Conservation (phyloP, 2,113 vertebrate genomes). For the Phainopepla nitens region DNA sequence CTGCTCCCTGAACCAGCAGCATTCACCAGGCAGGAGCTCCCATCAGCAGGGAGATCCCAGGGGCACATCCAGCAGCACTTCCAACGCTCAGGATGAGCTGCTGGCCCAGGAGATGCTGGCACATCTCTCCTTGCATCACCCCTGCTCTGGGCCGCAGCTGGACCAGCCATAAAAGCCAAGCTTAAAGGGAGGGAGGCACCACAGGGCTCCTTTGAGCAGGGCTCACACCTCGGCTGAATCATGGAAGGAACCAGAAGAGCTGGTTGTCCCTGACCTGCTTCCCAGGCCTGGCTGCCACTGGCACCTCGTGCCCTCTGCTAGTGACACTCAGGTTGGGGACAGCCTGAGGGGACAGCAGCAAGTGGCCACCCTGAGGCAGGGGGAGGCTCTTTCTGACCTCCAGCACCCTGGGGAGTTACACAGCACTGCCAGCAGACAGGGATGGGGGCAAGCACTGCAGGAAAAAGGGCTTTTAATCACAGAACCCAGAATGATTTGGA, state of each 20-base stretch:
- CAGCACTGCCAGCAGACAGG: background rate
- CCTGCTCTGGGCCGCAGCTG: background rate
- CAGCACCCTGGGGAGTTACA: background rate
- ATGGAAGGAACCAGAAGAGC: constrained; percentile 36
- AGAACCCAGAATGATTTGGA: background rate
- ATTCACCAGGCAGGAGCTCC: background rate
- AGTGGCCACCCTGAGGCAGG: background rate
- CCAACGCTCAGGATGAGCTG: background rate
- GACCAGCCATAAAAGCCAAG: background rate
- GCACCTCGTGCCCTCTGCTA: background rate
- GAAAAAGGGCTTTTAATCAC: background rate
- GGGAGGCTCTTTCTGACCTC: background rate
- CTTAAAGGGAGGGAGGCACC: constrained; percentile 20
- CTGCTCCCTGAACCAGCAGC: background rate
- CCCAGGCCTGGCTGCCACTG: background rate
- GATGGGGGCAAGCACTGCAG: background rate
- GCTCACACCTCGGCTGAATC: constrained; percentile 52
- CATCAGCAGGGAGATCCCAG: background rate
- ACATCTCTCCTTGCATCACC: background rate
- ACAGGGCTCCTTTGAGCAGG: background rate
- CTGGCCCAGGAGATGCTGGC: background rate
- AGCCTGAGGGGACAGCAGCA: background rate
- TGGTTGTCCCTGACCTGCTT: constrained; percentile 33
- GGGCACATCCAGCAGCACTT: background rate
- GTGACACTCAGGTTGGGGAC: background rate